A percentile compares a stretch with the other conserved stretches of the same genome.
Conservation (phyloP, 2,113 vertebrate species). For the Tachysurus fulvidraco region DNA sequence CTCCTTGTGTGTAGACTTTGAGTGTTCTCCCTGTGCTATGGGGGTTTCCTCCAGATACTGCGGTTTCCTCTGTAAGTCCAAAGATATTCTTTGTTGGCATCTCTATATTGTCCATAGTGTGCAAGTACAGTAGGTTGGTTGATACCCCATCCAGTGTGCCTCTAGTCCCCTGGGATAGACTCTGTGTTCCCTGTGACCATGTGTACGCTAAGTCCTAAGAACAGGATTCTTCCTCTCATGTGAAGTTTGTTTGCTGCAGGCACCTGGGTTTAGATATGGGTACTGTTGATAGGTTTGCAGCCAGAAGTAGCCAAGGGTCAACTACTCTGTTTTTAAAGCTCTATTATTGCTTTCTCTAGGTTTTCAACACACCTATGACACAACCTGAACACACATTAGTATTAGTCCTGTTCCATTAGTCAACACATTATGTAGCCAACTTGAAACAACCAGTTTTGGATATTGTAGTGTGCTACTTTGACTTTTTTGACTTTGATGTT, state of each 20-base stretch:
- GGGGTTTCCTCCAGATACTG: too few species aligned
- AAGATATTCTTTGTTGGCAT: too few species aligned
- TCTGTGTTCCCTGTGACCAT: too few species aligned
- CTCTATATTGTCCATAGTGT: too few species aligned
- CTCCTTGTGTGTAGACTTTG: too few species aligned
- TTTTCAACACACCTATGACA: slow-evolving; percentile 26
- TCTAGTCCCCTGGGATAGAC: too few species aligned
- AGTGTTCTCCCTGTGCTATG: too few species aligned
- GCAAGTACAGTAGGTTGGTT: too few species aligned
- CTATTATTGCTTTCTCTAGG: slow-evolving; percentile 68
- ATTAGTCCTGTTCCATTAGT: neutral
- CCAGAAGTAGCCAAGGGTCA: slow-evolving; percentile 90
- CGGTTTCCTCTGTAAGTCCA: too few species aligned
- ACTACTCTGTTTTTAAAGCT: slow-evolving; percentile 81
- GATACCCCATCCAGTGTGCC: too few species aligned
- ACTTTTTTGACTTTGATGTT: neutral
- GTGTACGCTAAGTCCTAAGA: slow-evolving; percentile 54
- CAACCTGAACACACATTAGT: slow-evolving; percentile 6
- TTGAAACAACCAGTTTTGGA: neutral
- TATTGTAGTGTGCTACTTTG: neutral
- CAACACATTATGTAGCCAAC: neutral
- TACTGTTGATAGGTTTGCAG: slow-evolving; percentile 93
- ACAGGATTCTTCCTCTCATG: slow-evolving; percentile 79
- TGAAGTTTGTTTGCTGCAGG: slow-evolving; percentile 88
- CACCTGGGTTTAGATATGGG: slow-evolving; percentile 95